Percentiles rank a stretch among this genome's conserved stretches.
Evolutionary conservation across 1,140 invertebrate genomes (phyloP).

Genomic region (Belonocnema kinseyi): DNA sequence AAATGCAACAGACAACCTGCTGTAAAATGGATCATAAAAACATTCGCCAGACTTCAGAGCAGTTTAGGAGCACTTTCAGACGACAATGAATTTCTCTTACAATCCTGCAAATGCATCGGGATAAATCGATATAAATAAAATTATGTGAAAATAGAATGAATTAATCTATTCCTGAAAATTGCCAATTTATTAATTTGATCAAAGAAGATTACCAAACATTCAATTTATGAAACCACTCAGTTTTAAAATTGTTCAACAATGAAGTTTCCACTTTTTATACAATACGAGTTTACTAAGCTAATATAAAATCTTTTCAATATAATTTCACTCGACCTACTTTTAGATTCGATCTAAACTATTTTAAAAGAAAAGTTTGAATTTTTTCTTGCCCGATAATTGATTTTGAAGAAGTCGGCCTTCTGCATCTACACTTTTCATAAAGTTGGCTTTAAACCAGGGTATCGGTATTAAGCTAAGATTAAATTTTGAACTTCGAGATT

Average conservation of each 20-base stretch:
- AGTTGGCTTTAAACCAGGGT: constrained; percentile 4
- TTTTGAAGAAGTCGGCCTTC: neutral
- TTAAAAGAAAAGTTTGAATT: neutral
- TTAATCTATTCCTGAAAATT: neutral
- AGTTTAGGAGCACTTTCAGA: constrained; percentile 13
- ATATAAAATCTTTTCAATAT: neutral
- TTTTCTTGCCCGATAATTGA: constrained; percentile 11
- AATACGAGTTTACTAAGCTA: neutral
- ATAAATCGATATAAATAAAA: neutral
- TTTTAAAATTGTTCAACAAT: neutral
- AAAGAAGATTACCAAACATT: no score
- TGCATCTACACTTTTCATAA: neutral
- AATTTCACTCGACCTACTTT: neutral
- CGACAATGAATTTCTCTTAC: constrained; percentile 8
- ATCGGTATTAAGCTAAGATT: constrained; percentile 2
- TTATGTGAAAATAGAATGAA: neutral
- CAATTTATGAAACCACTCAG: neutral
- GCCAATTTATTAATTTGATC: neutral
- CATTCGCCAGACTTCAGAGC: constrained; percentile 26
- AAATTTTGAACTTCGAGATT: neutral
- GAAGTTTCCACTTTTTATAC: neutral
- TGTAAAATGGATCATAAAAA: constrained; percentile 28
- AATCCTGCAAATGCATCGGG: constrained; percentile 7
- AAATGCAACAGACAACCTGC: constrained; percentile 26
- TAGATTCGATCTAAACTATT: neutral